Evolutionary conservation across 2,113 vertebrate genomes (phyloP).

Genomic region (Heterochromis multidens): DNA sequence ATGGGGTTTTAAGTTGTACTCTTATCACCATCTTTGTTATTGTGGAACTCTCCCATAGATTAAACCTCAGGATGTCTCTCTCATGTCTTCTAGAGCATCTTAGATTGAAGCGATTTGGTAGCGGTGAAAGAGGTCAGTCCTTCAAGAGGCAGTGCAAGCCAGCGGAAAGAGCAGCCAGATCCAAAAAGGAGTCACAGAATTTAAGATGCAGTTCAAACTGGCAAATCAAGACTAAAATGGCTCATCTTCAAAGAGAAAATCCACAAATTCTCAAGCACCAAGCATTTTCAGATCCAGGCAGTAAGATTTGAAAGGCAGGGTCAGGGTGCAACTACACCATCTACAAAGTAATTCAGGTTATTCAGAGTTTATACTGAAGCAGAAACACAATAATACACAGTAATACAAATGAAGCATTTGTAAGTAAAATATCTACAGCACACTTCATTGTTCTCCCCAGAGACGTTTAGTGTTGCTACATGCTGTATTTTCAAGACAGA

Average conservation of each 20-base stretch:
- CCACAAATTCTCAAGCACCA: background rate
- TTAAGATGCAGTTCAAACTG: background rate
- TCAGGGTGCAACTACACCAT: background rate
- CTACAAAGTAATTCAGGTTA: fast-evolving
- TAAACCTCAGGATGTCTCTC: background rate
- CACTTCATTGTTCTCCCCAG: background rate
- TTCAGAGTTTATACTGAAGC: background rate
- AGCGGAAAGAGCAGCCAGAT: background rate
- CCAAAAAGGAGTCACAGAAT: background rate
- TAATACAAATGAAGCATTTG: background rate
- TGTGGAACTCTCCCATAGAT: background rate
- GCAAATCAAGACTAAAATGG: background rate
- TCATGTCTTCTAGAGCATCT: background rate
- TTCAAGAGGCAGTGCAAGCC: background rate
- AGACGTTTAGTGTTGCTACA: background rate
- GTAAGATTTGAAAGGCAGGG: background rate
- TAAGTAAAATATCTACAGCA: background rate
- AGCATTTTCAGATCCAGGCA: background rate
- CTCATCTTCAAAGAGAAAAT: background rate
- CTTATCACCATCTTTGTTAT: background rate
- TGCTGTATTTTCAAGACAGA: background rate
- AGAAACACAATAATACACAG: background rate
- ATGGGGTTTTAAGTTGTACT: background rate
- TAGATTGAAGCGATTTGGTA: fast-evolving
- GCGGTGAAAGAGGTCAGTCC: background rate